Evolutionary conservation across 2,797 vertebrate genomes (phyloP).

Genomic region (Notoglanidium macrostoma): DNA sequence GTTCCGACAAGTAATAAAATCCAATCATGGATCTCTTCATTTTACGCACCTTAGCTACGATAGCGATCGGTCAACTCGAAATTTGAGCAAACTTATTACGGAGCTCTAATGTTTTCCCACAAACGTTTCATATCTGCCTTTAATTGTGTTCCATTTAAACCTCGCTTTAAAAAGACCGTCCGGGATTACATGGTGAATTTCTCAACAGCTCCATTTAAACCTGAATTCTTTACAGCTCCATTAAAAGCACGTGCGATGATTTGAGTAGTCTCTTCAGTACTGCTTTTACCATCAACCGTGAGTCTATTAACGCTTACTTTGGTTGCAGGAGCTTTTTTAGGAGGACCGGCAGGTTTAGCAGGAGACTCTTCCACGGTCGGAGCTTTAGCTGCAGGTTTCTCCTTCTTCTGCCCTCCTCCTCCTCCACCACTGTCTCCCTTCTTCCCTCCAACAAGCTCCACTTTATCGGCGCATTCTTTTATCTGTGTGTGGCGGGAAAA

Average conservation of each 20-base stretch:
- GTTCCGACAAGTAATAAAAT: background rate
- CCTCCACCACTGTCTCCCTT: slow-evolving; percentile 69
- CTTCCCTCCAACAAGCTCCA: slow-evolving; percentile 85
- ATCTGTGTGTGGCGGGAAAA: slow-evolving; percentile 74
- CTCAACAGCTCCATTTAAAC: background rate
- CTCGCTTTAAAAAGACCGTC: background rate
- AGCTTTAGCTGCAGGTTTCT: slow-evolving; percentile 79
- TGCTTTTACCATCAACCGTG: background rate
- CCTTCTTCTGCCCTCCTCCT: slow-evolving; percentile 74
- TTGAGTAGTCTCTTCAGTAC: background rate
- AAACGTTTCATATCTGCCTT: background rate
- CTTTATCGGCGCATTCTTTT: slow-evolving; percentile 94
- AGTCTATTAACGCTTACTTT: slow-evolving; percentile 75
- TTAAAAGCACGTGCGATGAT: background rate
- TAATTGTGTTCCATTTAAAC: background rate
- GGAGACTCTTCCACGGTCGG: slow-evolving; percentile 72
- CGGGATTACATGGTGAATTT: background rate
- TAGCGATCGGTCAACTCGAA: background rate
- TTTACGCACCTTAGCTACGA: background rate
- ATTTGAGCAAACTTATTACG: background rate
- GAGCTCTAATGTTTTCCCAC: background rate
- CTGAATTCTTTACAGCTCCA: background rate
- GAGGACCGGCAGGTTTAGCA: slow-evolving; percentile 72
- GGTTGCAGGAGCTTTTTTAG: slow-evolving; percentile 77
- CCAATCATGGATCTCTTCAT: background rate